Evolutionary conservation across 2,797 vertebrate species (phyloP).

Genomic region (Enteromius mattozi): DNA sequence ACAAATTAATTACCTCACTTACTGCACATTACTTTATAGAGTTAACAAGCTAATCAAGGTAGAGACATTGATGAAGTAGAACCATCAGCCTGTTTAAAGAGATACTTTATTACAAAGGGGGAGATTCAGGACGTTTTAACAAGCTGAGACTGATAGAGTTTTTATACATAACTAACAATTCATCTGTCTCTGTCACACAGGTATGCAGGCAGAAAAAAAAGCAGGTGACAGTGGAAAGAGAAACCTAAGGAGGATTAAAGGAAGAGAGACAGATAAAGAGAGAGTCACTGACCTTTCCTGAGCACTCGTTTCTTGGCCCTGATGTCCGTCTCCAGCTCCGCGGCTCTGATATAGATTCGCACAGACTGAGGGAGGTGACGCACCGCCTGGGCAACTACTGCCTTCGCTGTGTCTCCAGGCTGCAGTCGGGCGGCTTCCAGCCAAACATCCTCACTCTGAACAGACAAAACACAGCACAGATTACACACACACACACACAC

Average conservation of each 20-base stretch:
- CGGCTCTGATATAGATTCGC: conserved; percentile 95
- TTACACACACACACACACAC: conserved; percentile 89
- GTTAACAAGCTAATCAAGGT: neutral
- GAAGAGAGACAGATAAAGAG: conserved; percentile 26
- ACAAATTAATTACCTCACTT: neutral
- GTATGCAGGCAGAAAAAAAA: conserved; percentile 70
- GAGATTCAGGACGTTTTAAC: conserved; percentile 38
- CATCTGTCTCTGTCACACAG: conserved; percentile 75
- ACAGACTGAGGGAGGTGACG: conserved; percentile 95
- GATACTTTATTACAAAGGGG: neutral
- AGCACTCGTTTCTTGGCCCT: conserved; percentile 96
- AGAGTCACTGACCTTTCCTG: conserved; percentile 86
- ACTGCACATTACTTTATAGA: neutral
- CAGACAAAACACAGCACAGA: conserved; percentile 70
- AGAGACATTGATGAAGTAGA: neutral
- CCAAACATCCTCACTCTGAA: conserved; percentile 94
- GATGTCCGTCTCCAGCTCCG: conserved; percentile 95
- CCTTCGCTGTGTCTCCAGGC: conserved; percentile 96
- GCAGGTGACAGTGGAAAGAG: neutral
- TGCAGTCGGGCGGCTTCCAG: conserved; percentile 96
- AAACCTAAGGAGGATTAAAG: conserved; percentile 36
- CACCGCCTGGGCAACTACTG: conserved; percentile 97
- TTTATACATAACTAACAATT: conserved; percentile 60
- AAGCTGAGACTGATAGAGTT: conserved; percentile 62
- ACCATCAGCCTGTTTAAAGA: conserved; percentile 3